A percentile compares a stretch with the other conserved stretches of the same genome.
Conservation (phyloP, 2,797 vertebrate species). For the Iguana delicatissima region DNA sequence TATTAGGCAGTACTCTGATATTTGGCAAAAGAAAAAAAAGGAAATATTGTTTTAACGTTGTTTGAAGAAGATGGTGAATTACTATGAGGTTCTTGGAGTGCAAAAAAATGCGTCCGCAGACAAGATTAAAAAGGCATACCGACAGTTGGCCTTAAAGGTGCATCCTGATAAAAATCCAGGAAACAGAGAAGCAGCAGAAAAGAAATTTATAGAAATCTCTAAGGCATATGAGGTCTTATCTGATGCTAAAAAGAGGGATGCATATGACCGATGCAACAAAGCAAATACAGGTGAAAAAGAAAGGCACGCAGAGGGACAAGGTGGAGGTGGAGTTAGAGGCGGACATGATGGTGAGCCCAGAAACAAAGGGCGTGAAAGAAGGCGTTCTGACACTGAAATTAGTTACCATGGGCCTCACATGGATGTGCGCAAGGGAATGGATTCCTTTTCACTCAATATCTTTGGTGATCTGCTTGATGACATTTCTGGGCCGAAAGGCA, state of each 20-base stretch:
- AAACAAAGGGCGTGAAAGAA: constrained; percentile 4
- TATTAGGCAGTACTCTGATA: constrained; percentile 2
- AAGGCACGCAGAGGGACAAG: not conserved
- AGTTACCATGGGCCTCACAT: constrained; percentile 27
- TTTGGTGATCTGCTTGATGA: constrained; percentile 37
- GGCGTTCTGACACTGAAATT: constrained; percentile 1
- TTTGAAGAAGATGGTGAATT: constrained; percentile 61
- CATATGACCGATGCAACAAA: constrained; percentile 48
- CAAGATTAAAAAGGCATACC: constrained; percentile 66
- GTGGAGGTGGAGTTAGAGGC: not conserved
- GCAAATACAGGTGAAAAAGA: constrained; percentile 33
- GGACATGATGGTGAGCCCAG: constrained; percentile 17
- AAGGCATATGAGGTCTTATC: constrained; percentile 62
- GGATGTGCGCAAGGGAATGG: constrained; percentile 36
- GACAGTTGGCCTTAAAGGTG: constrained; percentile 84
- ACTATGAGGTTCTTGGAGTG: constrained; percentile 51
- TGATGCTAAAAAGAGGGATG: constrained; percentile 42
- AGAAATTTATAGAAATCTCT: constrained; percentile 72
- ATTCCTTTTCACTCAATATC: constrained; percentile 56
- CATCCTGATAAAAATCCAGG: constrained; percentile 88
- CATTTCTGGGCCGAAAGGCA: constrained; percentile 44
- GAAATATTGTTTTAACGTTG: constrained; percentile 27
- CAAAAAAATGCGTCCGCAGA: constrained; percentile 54
- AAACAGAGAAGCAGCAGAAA: constrained; percentile 84
- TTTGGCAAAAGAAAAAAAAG: not conserved